Conservation (phyloP, 2,888 invertebrate genomes). For the Pachycephus smyrnensis region DNA sequence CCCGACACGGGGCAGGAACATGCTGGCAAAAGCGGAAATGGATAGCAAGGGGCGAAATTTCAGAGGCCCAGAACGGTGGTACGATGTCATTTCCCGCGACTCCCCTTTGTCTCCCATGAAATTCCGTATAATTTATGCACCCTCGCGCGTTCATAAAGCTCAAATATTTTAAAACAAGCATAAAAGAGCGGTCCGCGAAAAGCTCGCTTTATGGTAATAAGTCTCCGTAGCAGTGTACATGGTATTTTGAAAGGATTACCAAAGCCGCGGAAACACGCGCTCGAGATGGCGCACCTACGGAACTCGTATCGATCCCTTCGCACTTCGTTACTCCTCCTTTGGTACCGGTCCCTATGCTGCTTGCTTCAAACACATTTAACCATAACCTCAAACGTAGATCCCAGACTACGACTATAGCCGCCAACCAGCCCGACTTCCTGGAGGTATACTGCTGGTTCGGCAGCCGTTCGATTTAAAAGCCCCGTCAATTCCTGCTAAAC, state of each 20-base stretch:
- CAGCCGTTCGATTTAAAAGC: slow-evolving; percentile 53
- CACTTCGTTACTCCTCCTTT: no score
- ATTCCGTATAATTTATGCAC: slow-evolving; percentile 55
- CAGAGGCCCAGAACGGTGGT: neutral
- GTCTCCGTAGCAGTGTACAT: slow-evolving; percentile 20
- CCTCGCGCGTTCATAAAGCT: slow-evolving; percentile 53
- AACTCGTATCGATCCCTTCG: no score
- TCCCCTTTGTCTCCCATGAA: slow-evolving; percentile 24
- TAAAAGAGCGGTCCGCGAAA: slow-evolving; percentile 44
- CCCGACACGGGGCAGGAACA: no score
- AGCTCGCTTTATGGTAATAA: slow-evolving; percentile 26
- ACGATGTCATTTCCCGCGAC: slow-evolving; percentile 10
- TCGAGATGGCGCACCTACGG: no score
- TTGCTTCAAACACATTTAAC: no score
- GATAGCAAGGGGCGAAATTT: no score
- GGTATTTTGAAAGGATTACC: slow-evolving; percentile 19
- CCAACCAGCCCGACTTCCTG: no score
- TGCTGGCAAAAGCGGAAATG: no score
- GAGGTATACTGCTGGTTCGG: slow-evolving; percentile 1
- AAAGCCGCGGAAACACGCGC: neutral
- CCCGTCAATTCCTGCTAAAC: slow-evolving; percentile 53
- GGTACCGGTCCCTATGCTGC: no score
- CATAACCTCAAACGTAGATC: no score
- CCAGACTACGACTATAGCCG: no score
- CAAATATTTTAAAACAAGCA: slow-evolving; percentile 58